phyloP scores from a whole-genome alignment of 2,888 invertebrate species.

The Hypomecis atomaria region DNA sequence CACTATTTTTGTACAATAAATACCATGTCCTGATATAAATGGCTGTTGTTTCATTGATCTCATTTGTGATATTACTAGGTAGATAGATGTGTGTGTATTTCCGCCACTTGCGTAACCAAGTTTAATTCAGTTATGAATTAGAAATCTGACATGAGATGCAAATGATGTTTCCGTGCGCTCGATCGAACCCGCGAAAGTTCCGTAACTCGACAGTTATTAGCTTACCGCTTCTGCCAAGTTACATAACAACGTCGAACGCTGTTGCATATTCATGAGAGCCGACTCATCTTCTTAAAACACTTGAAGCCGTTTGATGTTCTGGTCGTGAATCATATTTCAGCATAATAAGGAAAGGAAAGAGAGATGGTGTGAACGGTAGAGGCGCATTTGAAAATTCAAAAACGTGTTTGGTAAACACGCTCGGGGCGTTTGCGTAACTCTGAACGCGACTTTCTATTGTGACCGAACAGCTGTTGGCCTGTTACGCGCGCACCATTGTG shows the following conservation, averaged over 20 bases:
- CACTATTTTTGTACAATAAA: conserved; percentile 85
- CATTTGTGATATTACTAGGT: not conserved
- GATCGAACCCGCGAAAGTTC: conserved; percentile 41
- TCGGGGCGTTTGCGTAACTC: conserved; percentile 69
- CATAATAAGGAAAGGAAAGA: conserved; percentile 35
- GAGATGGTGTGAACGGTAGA: conserved; percentile 13
- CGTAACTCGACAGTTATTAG: conserved; percentile 42
- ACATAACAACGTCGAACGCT: conserved; percentile 39
- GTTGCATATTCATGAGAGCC: conserved; percentile 43
- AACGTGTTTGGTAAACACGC: conserved; percentile 68
- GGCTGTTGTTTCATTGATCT: conserved; percentile 70
- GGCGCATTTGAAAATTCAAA: conserved; percentile 34
- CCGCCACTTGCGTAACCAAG: conserved; percentile 20
- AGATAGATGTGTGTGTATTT: not conserved
- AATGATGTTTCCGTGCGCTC: conserved; percentile 29
- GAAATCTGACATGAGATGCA: conserved; percentile 33
- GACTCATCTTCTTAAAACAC: conserved; percentile 34
- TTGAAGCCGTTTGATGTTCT: conserved; percentile 34
- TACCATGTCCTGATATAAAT: conserved; percentile 78
- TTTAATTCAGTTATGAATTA: conserved; percentile 30
- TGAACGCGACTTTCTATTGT: conserved; percentile 75
- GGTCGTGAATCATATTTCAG: conserved; percentile 26
- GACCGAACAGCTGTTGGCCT: conserved; percentile 69
- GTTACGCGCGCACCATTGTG: conserved; percentile 71
- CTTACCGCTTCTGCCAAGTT: conserved; percentile 41